Percentiles rank a stretch among this genome's conserved stretches.
These are phyloP conservation scores for Chaenodraco wilsoni DNA, from an alignment of 2,797 vertebrate genomes.

Conservation along the genomic window DNA sequence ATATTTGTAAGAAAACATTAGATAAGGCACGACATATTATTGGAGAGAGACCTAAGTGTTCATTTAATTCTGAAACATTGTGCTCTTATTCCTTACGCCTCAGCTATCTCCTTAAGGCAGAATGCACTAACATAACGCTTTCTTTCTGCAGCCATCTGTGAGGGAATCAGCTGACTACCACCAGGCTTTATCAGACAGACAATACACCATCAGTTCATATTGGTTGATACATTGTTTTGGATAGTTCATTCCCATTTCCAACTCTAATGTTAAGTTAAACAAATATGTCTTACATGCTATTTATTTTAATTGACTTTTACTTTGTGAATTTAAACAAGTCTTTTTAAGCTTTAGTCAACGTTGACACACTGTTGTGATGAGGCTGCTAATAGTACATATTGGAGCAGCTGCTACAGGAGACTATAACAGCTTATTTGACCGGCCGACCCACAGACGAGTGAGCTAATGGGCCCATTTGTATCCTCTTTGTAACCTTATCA, in stretches of 20 bases:
- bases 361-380: neutral
- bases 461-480: neutral
- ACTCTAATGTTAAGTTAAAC: neutral
- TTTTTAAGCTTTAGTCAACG: neutral
- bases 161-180: slow-evolving; percentile 40
- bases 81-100: neutral
- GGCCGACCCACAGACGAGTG: too few species aligned
- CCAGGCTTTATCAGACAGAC: slow-evolving; percentile 23
- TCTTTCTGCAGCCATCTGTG: neutral
- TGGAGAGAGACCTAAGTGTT: neutral
- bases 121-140: neutral
- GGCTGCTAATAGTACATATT: neutral
- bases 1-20: neutral
- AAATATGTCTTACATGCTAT: neutral
- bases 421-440: neutral
- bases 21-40: neutral
- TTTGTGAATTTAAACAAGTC: neutral
- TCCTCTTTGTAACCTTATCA: neutral
- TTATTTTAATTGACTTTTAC: neutral
- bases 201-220: slow-evolving; percentile 7
- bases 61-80: neutral
- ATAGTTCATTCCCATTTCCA: neutral
- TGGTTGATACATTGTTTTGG: neutral
- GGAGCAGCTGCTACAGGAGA: neutral
- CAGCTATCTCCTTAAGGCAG: neutral